Evolutionary conservation across 2,888 invertebrate genomes (phyloP).

Genomic region (Drosophila birchii): DNA sequence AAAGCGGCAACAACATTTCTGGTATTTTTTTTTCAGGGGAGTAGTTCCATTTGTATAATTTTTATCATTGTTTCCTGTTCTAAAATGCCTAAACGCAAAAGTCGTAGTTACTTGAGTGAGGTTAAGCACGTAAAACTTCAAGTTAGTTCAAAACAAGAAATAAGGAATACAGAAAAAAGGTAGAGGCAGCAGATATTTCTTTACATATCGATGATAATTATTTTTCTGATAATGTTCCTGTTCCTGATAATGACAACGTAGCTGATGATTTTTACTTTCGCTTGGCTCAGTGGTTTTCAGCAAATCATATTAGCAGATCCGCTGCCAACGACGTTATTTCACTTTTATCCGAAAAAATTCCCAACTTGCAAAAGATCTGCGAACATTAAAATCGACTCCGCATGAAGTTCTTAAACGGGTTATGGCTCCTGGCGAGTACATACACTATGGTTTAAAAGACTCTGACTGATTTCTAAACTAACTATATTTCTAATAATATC

Average conservation of each 20-base stretch:
- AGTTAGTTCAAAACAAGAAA: too few relatives aligned
- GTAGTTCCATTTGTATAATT: too few relatives aligned
- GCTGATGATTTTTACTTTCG: neutral
- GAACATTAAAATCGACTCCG: neutral
- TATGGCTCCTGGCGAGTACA: neutral
- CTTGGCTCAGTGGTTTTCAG: neutral
- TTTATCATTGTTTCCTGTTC: too few relatives aligned
- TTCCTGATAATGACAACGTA: neutral
- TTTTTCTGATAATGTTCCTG: too few relatives aligned
- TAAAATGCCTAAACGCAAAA: too few relatives aligned
- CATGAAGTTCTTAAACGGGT: neutral
- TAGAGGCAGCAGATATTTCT: too few relatives aligned
- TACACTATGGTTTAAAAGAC: neutral
- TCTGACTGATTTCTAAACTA: neutral
- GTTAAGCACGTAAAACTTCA: too few relatives aligned
- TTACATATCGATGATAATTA: too few relatives aligned
- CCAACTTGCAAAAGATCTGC: neutral
- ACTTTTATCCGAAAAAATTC: neutral
- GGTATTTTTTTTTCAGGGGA: too few relatives aligned
- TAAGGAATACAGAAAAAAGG: too few relatives aligned
- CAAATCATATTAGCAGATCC: neutral
- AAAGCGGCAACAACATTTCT: too few relatives aligned
- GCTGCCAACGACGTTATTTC: neutral
- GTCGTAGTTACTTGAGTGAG: too few relatives aligned
- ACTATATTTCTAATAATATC: neutral